Conservation (phyloP, 2,113 vertebrate genomes). For the Zosterops pallidus region DNA sequence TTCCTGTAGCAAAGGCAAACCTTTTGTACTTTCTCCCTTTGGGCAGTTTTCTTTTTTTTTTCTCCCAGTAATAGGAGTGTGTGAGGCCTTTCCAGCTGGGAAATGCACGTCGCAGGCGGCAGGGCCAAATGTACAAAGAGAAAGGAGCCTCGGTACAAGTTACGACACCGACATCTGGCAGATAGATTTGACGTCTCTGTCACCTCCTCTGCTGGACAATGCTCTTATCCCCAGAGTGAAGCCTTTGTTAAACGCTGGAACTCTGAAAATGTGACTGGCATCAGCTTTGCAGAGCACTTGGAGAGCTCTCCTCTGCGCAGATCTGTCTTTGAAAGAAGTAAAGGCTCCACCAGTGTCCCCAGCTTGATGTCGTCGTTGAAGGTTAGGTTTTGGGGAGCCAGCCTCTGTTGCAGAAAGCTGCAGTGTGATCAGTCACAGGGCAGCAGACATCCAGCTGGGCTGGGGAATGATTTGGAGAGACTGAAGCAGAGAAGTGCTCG, state of each 20-base stretch:
- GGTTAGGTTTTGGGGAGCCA: background rate
- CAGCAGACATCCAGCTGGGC: background rate
- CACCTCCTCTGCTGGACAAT: slow-evolving; percentile 42
- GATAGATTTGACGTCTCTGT: slow-evolving; percentile 51
- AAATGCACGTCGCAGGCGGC: slow-evolving; percentile 8
- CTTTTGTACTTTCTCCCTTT: slow-evolving; percentile 63
- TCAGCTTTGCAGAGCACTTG: background rate
- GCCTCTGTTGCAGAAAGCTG: background rate
- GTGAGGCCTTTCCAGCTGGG: slow-evolving; percentile 46
- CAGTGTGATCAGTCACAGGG: background rate
- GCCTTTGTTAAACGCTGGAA: slow-evolving; percentile 9
- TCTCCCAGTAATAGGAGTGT: slow-evolving; percentile 31
- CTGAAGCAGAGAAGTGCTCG: background rate
- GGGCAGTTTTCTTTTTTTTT: slow-evolving; percentile 51
- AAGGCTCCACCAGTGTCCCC: background rate
- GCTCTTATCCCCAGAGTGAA: slow-evolving; percentile 47
- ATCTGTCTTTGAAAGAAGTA: background rate
- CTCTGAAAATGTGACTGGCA: slow-evolving; percentile 35
- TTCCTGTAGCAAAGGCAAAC: slow-evolving; percentile 58
- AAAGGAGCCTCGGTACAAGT: background rate
- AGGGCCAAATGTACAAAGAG: slow-evolving; percentile 24
- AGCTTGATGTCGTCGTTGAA: background rate
- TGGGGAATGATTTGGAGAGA: background rate
- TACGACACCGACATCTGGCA: slow-evolving; percentile 53
- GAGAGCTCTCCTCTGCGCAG: background rate